Conservation (phyloP, 2,113 vertebrate species). For the Oenanthe melanoleuca region DNA sequence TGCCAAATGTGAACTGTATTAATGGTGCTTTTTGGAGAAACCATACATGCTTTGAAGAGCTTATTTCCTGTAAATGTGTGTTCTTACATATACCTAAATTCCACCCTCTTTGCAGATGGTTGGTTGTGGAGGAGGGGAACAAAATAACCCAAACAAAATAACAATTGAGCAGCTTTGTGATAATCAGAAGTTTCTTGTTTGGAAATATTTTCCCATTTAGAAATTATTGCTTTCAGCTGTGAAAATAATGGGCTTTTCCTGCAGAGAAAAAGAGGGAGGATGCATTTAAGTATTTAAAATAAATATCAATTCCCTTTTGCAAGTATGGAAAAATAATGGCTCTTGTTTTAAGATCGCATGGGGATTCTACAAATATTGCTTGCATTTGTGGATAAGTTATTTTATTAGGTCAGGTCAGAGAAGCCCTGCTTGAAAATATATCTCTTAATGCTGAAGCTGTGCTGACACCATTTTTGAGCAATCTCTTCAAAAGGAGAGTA, state of each 20-base stretch:
- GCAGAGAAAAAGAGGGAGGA: slow-evolving; percentile 22
- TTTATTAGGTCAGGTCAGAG: slow-evolving; percentile 10
- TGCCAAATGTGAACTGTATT: not conserved
- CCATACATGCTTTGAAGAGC: not conserved
- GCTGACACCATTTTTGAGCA: not conserved
- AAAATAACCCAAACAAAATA: slow-evolving; percentile 31
- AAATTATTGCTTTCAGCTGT: slow-evolving; percentile 75
- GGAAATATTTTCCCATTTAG: slow-evolving; percentile 51
- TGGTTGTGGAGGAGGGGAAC: not conserved
- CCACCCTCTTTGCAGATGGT: not conserved
- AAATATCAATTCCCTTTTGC: slow-evolving; percentile 56
- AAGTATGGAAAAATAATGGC: slow-evolving; percentile 9
- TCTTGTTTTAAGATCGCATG: not conserved
- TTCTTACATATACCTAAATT: not conserved
- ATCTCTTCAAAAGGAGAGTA: not conserved
- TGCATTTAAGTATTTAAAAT: slow-evolving; percentile 44
- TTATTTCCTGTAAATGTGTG: not conserved
- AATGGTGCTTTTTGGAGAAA: not conserved
- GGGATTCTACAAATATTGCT: slow-evolving; percentile 4
- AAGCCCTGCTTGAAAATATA: not conserved
- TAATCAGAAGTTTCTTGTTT: slow-evolving; percentile 61
- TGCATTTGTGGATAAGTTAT: slow-evolving; percentile 11
- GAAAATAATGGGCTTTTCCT: slow-evolving; percentile 64
- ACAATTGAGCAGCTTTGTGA: slow-evolving; percentile 1
- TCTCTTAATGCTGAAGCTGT: not conserved